These are phyloP conservation scores for Chlorodrepanis virens DNA, from an alignment of 2,113 vertebrate genomes.

Conservation along the genomic window DNA sequence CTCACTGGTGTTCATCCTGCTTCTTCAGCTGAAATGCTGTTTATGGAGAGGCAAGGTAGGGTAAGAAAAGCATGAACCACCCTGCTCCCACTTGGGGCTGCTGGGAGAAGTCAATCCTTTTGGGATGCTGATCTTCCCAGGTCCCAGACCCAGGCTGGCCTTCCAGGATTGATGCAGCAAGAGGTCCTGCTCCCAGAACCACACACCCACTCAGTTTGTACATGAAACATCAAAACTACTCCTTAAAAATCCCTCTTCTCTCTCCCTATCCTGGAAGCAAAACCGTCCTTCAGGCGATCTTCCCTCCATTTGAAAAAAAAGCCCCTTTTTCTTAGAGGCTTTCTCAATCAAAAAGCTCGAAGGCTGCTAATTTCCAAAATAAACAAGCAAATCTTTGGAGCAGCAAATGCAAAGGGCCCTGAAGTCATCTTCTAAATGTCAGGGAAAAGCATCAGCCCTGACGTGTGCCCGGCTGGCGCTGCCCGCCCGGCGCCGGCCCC, in stretches of 20 bases:
- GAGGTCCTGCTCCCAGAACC: neutral
- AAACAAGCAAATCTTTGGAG: slow-evolving; percentile 1
- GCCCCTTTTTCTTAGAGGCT: neutral
- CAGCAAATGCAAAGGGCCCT: neutral
- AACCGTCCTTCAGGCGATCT: fast-evolving
- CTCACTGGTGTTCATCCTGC: neutral
- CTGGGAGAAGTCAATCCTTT: neutral
- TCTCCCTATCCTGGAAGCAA: neutral
- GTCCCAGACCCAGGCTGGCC: neutral
- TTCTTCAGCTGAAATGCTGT: neutral
- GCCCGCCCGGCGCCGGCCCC: fast-evolving
- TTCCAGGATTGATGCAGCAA: neutral
- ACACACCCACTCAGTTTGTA: neutral
- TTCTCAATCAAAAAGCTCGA: neutral
- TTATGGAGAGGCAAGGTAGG: neutral
- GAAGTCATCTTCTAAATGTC: neutral
- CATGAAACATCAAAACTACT: neutral
- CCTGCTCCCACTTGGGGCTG: neutral
- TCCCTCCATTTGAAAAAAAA: neutral
- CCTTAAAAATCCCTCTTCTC: neutral
- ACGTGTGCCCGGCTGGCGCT: fast-evolving
- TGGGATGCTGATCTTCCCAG: neutral
- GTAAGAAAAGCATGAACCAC: neutral
- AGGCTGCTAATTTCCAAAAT: neutral
- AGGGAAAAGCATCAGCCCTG: neutral